These are phyloP conservation scores for Acronicta alni DNA, from an alignment of 2,888 invertebrate species.

Conservation along the genomic window DNA sequence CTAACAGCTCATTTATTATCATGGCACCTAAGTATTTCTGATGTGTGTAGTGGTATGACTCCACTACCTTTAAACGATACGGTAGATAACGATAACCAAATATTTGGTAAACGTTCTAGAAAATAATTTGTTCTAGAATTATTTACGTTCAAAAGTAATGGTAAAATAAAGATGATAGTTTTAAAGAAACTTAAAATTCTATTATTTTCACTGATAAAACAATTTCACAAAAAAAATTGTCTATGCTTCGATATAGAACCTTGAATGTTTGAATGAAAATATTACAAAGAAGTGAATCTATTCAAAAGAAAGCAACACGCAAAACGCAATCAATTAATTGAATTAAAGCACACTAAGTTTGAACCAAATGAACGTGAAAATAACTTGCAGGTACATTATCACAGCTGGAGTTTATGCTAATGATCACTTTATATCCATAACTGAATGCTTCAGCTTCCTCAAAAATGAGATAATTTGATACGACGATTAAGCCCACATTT, in stretches of 20 bases:
- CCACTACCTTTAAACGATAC: neutral
- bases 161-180: too few relatives aligned
- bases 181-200: too few relatives aligned
- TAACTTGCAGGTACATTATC: conserved; percentile 34
- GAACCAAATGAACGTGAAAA: conserved; percentile 9
- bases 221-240: too few relatives aligned
- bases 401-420: conserved; percentile 52
- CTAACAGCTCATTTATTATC: conserved; percentile 51
- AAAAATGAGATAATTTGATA: conserved; percentile 80
- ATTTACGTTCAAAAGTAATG: too few relatives aligned
- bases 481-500: conserved; percentile 73
- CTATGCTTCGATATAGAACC: too few relatives aligned
- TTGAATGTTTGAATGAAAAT: too few relatives aligned
- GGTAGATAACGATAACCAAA: neutral
- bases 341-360: conserved; percentile 15
- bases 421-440: conserved; percentile 68
- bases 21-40: conserved; percentile 25
- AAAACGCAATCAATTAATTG: conserved; percentile 11
- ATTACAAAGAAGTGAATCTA: too few relatives aligned
- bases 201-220: too few relatives aligned
- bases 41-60: neutral
- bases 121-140: too few relatives aligned
- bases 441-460: conserved; percentile 49
- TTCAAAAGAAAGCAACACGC: too few relatives aligned
- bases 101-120: too few relatives aligned